phyloP scores from a whole-genome alignment of 2,113 vertebrate genomes.

The Caloenas nicobarica region DNA sequence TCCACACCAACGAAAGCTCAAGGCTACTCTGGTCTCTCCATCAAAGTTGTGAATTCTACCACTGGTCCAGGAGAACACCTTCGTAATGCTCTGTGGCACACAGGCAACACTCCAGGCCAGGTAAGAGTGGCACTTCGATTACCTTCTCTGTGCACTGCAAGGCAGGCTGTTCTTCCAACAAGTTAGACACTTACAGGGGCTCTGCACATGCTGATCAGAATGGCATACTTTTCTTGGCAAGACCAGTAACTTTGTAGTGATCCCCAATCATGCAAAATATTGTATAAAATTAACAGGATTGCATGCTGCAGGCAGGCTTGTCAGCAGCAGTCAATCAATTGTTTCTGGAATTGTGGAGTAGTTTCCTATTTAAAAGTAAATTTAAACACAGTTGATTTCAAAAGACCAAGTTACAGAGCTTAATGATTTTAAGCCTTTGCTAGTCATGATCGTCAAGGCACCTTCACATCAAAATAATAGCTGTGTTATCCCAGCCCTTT shows the following conservation, averaged over 20 bases:
- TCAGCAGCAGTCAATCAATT: background rate
- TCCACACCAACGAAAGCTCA: conserved; percentile 91
- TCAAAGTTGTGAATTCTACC: conserved; percentile 98
- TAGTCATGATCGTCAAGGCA: background rate
- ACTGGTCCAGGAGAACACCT: conserved; percentile 97
- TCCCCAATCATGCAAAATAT: background rate
- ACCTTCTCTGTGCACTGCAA: background rate
- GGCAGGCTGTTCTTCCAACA: background rate
- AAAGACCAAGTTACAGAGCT: background rate
- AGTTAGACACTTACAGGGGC: background rate
- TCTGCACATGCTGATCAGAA: background rate
- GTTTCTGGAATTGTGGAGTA: background rate
- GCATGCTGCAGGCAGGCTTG: background rate
- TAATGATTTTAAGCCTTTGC: background rate
- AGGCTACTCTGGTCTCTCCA: conserved; percentile 95
- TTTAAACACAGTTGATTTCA: background rate
- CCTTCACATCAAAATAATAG: background rate
- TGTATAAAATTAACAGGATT: background rate
- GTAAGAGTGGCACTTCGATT: conserved; percentile 63
- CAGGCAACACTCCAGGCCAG: conserved; percentile 94
- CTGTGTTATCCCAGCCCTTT: background rate
- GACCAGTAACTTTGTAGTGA: background rate
- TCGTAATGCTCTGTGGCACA: conserved; percentile 98
- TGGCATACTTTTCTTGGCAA: background rate
- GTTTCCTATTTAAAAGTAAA: background rate